Conservation (phyloP, 2,797 vertebrate species). For the Cuniculus paca region DNA sequence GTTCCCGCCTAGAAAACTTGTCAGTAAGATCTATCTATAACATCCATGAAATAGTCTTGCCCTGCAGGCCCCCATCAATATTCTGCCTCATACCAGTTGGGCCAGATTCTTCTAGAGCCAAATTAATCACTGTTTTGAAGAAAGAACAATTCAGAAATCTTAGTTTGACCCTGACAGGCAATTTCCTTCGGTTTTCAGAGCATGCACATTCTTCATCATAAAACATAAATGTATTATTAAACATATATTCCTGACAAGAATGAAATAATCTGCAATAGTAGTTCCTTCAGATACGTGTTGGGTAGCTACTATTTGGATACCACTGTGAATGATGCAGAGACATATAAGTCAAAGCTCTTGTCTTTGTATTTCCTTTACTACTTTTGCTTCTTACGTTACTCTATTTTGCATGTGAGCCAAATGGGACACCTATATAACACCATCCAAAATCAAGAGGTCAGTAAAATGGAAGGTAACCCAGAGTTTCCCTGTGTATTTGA, state of each 20-base stretch:
- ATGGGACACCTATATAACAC: background rate
- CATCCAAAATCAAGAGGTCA: background rate
- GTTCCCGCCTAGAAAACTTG: background rate
- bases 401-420: background rate
- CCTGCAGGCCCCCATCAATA: background rate
- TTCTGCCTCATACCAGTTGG: background rate
- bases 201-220: background rate
- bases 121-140: background rate
- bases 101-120: background rate
- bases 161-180: background rate
- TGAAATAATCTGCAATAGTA: background rate
- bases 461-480: background rate
- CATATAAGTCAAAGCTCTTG: background rate
- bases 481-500: background rate
- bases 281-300: background rate
- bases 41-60: background rate
- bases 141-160: background rate
- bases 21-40: background rate
- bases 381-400: background rate
- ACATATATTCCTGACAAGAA: background rate
- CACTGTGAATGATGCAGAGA: background rate
- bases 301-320: background rate
- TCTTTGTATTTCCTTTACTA: background rate
- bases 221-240: background rate
- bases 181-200: background rate